These are phyloP conservation scores for Peucedramus taeniatus DNA, from an alignment of 2,113 vertebrate species.

Conservation along the genomic window DNA sequence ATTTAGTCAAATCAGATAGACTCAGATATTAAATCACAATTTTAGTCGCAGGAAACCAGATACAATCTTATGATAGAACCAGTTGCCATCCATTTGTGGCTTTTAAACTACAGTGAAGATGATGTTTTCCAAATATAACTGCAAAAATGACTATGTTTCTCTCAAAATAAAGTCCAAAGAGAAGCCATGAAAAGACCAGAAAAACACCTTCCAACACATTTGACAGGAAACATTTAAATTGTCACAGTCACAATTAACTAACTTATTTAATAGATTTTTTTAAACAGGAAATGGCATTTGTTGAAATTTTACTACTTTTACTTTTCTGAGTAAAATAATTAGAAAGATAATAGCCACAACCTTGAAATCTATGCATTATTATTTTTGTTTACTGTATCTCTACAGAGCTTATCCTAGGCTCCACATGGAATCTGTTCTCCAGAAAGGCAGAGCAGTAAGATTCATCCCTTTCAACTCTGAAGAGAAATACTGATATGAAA, in stretches of 20 bases:
- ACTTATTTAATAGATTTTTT: background rate
- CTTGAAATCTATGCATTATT: background rate
- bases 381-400: background rate
- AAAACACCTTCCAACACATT: background rate
- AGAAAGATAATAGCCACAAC: background rate
- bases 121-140: background rate
- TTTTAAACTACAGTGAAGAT: background rate
- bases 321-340: background rate
- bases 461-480: background rate
- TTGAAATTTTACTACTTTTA: background rate
- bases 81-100: background rate
- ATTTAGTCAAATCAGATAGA: background rate
- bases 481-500: background rate
- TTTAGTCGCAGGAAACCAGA: background rate
- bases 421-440: background rate
- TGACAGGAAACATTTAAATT: background rate
- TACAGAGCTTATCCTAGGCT: background rate
- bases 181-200: background rate
- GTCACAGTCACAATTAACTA: background rate
- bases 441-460: background rate
- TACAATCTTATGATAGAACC: background rate
- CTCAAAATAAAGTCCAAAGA: background rate
- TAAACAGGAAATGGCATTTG: background rate
- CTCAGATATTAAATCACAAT: background rate
- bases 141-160: background rate